Base-by-base conservation (phyloP, 2,113 vertebrate genomes). In the Otus sunia region DNA sequence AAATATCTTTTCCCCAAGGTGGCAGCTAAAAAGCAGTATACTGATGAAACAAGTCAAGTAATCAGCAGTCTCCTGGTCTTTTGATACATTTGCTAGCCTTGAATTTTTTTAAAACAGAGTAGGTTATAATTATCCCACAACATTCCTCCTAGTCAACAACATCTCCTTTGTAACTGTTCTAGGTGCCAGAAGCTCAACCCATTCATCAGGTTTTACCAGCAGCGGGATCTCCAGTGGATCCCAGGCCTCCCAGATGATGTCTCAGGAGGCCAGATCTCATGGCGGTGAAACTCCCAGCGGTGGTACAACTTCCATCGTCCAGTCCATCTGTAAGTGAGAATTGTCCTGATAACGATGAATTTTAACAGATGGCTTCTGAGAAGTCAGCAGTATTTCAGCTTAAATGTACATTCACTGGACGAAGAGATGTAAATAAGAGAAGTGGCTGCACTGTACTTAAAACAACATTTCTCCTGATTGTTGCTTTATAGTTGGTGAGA, bases 301-400 rank as follows among this genome's bases (percentile, higher is more conserved):
- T 0, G 62, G 96, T 32, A 97, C 97, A 41, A 96, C 95, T 79
- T 43, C 97, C 69, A 94, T 80, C 19, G 74, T 94, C 69, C 92
- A 79, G 63, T 97, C 97, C 56, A 41, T 97, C 53, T 52, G 95
- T 97, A 88, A 97, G 95, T 94, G n/a, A 79, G 29, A 86, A 30
- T 36, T n/a, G 26, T 85, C 22, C 58, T 5, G 0, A 30, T 20
- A 64, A 50, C 43, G 7, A 47, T 25, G 12, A 78, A 37, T 62
- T 45, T 45, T 62, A 50, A 53, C 45, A 79, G 34, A 60, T 32
- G 2, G 25, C 41, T 85, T 89, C 50, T 26, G 11, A 88, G 63
- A 66, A 83, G 37, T 41, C 49, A 92, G 30, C 25, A 85, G 5
- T 37, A n/a, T 50, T 85, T 87, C 74, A 50, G 45, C 37, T 92